phyloP scores from a whole-genome alignment of 2,797 vertebrate species.

The Mormyrops boulengeri region DNA sequence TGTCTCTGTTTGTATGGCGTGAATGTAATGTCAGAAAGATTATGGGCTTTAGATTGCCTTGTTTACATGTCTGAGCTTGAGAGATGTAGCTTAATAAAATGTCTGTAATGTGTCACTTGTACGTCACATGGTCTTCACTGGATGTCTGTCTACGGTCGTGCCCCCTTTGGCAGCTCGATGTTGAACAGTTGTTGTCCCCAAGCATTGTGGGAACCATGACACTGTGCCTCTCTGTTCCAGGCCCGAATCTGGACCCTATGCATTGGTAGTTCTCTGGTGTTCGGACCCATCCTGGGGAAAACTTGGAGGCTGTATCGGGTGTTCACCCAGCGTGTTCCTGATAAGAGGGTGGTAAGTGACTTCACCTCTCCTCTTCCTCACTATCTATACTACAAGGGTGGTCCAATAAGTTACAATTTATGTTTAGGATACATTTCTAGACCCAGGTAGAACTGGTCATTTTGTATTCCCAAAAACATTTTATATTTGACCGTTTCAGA shows the following conservation, averaged over 20 bases:
- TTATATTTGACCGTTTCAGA: neutral
- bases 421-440: neutral
- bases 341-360: constrained; percentile 87
- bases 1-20: neutral
- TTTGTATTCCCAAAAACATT: neutral
- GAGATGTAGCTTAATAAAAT: neutral
- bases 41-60: neutral
- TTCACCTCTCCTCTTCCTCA: neutral
- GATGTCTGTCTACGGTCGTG: neutral
- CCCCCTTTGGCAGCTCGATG: neutral
- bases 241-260: constrained; percentile 79
- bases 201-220: neutral
- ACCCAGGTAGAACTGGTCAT: neutral
- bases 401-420: neutral
- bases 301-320: constrained; percentile 95
- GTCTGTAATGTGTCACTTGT: neutral
- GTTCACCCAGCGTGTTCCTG: constrained; percentile 85
- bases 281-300: constrained; percentile 89
- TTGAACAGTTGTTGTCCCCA: neutral
- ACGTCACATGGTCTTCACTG: neutral
- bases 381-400: neutral
- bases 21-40: neutral
- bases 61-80: neutral
- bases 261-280: constrained; percentile 81
- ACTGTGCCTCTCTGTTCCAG: constrained; percentile 45